Evolutionary conservation across 2,888 invertebrate species (phyloP), one percentile per base, ranked within the genome.

Genomic region (Tenodera sinensis): DNA sequence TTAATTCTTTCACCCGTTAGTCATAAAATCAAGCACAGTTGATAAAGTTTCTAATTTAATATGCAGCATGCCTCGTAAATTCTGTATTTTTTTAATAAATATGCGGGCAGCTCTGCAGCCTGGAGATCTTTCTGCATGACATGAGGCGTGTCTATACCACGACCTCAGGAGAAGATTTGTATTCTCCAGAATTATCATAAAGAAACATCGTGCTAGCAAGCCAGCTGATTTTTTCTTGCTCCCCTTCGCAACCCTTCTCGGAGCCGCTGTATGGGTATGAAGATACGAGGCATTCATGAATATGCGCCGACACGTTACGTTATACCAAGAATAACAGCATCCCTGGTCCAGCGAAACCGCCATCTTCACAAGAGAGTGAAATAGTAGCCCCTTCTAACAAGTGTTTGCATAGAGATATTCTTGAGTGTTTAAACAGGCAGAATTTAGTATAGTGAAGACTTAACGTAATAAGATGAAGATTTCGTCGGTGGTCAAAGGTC

Each of bases 281-380:
- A 30, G 81, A 86, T 71, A 86, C 81, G 81, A 28, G 81, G 34
- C 30, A 82, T 87, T 87, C 83, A 87, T 87, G 87, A 87, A 87
- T 87, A 87, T 87, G 87, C 87, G 87, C 27, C 25, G 83, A 34
- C 87, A 87, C 87, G 87, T 71, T 71, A 71, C 54, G 54, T 71
- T 71, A 71, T 71, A 71, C 54, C 54, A 71, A 71, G 54, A 71
- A 71, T 71, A 71, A 71, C 54, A 71, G 25, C 54, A 71, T 71
- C 54, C 85, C 47, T 47, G n/a, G 87, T 83, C 87, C 81, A 86
- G 81, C 81, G 12, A 71, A 42, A 15, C 81, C 30, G 28, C 85
- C 54, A 71, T 28, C 42, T 20, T 71, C 54, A 20, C 25, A 71
- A 71, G 20, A 20, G 54, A 71, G 54, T 71, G 54, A 71, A 71